A percentile compares a stretch with the other conserved stretches of the same genome.
Conservation (phyloP, 1,140 invertebrate species). For the Drosophila repleta region DNA sequence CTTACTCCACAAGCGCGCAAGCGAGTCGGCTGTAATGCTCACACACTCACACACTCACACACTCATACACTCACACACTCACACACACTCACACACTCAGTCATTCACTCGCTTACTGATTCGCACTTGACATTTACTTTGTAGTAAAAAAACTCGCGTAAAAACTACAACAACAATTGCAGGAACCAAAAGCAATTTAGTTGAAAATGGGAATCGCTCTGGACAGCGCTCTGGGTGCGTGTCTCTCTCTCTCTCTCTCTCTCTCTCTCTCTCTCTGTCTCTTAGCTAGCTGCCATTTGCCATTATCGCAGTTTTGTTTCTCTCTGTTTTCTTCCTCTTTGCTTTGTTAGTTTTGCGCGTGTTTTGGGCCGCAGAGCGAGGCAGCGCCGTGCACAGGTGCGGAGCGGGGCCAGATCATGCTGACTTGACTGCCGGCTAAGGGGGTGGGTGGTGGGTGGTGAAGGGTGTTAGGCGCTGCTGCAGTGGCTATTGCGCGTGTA, state of each 20-base stretch:
- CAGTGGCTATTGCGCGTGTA: slow-evolving; percentile 67
- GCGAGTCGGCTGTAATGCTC: slow-evolving; percentile 43
- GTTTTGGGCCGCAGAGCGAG: slow-evolving; percentile 18
- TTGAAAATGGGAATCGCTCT: slow-evolving; percentile 42
- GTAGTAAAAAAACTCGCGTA: slow-evolving; percentile 59
- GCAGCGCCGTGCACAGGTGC: neutral
- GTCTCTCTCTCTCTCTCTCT: neutral
- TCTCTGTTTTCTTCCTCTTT: slow-evolving; percentile 44
- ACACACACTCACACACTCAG: slow-evolving; percentile 31
- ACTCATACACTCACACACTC: slow-evolving; percentile 64
- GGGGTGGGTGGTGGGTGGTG: no score
- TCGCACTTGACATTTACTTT: slow-evolving; percentile 82
- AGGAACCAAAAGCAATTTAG: slow-evolving; percentile 26
- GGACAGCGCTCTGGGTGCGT: slow-evolving; percentile 14
- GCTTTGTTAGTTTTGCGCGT: slow-evolving; percentile 55
- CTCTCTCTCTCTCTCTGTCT: neutral
- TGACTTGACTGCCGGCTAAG: no score
- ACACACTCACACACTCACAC: slow-evolving; percentile 39
- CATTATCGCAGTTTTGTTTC: slow-evolving; percentile 66
- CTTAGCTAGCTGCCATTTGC: slow-evolving; percentile 58
- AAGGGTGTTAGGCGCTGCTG: no score
- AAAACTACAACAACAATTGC: slow-evolving; percentile 45
- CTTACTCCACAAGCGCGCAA: slow-evolving; percentile 52
- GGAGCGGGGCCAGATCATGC: neutral
- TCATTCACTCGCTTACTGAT: slow-evolving; percentile 56